Base-by-base conservation (phyloP, 2,113 vertebrate species). In the Herpailurus yagouaroundi region DNA sequence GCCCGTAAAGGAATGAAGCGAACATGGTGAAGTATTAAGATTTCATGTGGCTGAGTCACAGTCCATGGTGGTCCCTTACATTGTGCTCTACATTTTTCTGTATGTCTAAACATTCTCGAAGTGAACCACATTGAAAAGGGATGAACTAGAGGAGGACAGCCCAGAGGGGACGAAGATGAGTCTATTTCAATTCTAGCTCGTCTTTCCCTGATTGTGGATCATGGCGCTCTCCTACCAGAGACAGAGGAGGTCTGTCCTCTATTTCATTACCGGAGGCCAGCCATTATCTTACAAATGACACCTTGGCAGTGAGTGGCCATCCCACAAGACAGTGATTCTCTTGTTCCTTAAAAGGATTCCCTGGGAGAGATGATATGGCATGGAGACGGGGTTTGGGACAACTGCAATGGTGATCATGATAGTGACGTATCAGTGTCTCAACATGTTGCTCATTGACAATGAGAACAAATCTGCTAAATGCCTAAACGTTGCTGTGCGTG, bases 401-500 rank as follows among this genome's bases (percentile, higher is more conserved):
- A 68, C 16, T 12, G 14, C 52, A 27, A 19, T 4, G 25, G 71
- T 3, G 4, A 36, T 10, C 31, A 16, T 38, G 7, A 69, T 41
- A 63, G 16, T 7, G 50, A 9, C 11, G 1, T 7, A 27, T 57
- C 29, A 19, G 21, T 29, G 12, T 55, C 38, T 38, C 48, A 38
- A 27, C 11, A 5, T 25, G 25, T 31, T 13, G 23, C 2, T 66
- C 25, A 15, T 29, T 19, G 6, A 7, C 31, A 25, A 23, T 7
- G 5, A 85, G 14, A 13, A 12, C 12, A 27, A 29, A 29, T 10
- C 29, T 52, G 9, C 2, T 29, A 13, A 1, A 36, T 45, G 14
- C 29, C 27, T 29, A 11, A 10, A 12, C 1, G 14, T 29, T 14
- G 2, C 57, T 41, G 25, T 1, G 5, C 50, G 0, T 3, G 27